Base-by-base conservation (phyloP, 2,797 vertebrate genomes). In the Oreochromis grahami region DNA sequence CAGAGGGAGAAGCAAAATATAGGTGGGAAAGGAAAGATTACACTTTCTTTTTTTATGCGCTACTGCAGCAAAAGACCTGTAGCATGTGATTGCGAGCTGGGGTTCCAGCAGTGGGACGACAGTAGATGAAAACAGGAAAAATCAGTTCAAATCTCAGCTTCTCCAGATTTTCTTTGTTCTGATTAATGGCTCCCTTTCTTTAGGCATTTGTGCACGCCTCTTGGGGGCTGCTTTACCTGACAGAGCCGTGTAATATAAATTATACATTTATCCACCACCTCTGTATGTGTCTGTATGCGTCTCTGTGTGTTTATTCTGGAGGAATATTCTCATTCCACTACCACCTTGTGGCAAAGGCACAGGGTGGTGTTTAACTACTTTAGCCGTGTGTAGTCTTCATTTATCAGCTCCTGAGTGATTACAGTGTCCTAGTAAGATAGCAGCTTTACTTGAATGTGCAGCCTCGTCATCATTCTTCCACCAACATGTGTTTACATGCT, bases 401-500 rank as follows among this genome's bases (percentile, higher is more conserved):
- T 88, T 92, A 90, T 93, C 86, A 90, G 87, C 88, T 89, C 79
- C 79, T 52, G 89, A 53, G 5, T 93, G 91, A 94, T 94, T 93
- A 92, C 88, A 92, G 91, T 82, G 85, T 86, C 87, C 82, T 84
- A 68, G 72, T 78, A 21, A 90, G 88, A 86, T 85, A 86, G 88
- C n/a, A 81, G 84, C 85, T 89, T 65, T 74, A 77, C 38, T 83
- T 19, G 43, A 86, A 83, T 84, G 86, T 80, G 74, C 86, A 86
- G 65, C 89, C 85, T 89, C 91, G 34, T 90, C 92, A 90, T 89
- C 88, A 86, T 91, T 93, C 93, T 89, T 86, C 83, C 89, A 79
- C 79, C 89, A 93, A 93, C 94, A 92, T 94, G 94, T 94, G 94
- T 94, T 95, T 93, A 95, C 93, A 93, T 76, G 94, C 83, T 89